These are phyloP conservation scores for Coenonympha glycerion DNA, from an alignment of 2,888 invertebrate species.

Conservation along the genomic window DNA sequence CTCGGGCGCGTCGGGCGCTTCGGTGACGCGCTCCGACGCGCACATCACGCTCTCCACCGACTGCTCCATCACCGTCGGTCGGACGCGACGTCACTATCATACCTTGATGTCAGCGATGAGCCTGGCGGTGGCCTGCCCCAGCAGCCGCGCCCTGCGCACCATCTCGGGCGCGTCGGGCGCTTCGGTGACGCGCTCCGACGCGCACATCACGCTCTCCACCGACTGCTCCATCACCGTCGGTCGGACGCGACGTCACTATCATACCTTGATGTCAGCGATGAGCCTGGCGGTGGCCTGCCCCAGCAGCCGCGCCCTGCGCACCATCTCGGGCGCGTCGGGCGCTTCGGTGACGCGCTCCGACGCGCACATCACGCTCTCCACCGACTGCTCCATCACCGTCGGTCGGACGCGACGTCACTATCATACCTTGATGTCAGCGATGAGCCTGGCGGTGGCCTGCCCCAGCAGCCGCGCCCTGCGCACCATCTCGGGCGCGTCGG, in stretches of 20 bases:
- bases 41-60: no score
- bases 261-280: constrained; percentile 93
- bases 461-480: constrained; percentile 92
- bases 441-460: constrained; percentile 94
- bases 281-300: constrained; percentile 96
- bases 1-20: constrained; percentile 91
- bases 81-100: no score
- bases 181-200: constrained; percentile 86
- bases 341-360: constrained; percentile 88
- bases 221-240: no score
- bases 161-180: constrained; percentile 94
- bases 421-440: constrained; percentile 91
- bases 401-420: no score
- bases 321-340: constrained; percentile 94
- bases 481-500: constrained; percentile 95
- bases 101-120: constrained; percentile 95
- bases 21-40: no score
- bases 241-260: no score
- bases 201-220: no score
- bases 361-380: no score
- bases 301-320: constrained; percentile 90
- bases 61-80: no score
- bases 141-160: constrained; percentile 92
- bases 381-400: no score
- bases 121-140: constrained; percentile 96